Evolutionary conservation across 1,140 invertebrate genomes (phyloP), one percentile per base, ranked within the genome.

Genomic region (Cydia fagiglandana): DNA sequence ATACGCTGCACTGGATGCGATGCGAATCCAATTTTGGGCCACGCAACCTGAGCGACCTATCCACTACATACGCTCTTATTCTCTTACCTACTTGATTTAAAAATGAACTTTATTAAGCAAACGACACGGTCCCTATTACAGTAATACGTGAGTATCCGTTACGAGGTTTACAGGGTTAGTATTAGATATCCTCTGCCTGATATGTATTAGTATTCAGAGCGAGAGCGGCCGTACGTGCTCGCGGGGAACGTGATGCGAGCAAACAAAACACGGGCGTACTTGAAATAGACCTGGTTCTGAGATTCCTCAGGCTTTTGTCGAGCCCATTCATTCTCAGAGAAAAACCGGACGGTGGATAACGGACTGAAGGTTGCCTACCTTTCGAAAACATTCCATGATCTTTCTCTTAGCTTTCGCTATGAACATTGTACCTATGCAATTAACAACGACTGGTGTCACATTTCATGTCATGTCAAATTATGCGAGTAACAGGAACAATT

Each of bases 1-100:
- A 88, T 87, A 86, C 83, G 70, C 50, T 80, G 81, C 84, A 84
- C 73, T 82, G 79, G 85, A 80, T 87, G 83, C 85, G 80, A 84
- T 85, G 79, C 81, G 86, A 91, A 90, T 89, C 84, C 89, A 92
- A 92, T 92, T 90, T 91, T 86, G 78, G 86, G 81, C 79, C 81
- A 80, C 82, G 84, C 81, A 80, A 82, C 79, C 79, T 79, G 83
- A 83, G 78, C 81, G 78, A 79, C 78, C 80, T 82, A 81, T 83
- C 82, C 81, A 76, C 74, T 24, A 12, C n/a, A 24, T 24, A 61
- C 56, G 17, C 20, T 61, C 56, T 61, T 24, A 61, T 61, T 61
- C 17, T 61, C 53, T 61, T 61, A 61, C 17, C 17, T 9, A 6
- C 17, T 24, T 10, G 20, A 12, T 61, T 24, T 24, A 61, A 61